phyloP scores from a whole-genome alignment of 2,888 invertebrate genomes.

The Lamellibrachia columna region DNA sequence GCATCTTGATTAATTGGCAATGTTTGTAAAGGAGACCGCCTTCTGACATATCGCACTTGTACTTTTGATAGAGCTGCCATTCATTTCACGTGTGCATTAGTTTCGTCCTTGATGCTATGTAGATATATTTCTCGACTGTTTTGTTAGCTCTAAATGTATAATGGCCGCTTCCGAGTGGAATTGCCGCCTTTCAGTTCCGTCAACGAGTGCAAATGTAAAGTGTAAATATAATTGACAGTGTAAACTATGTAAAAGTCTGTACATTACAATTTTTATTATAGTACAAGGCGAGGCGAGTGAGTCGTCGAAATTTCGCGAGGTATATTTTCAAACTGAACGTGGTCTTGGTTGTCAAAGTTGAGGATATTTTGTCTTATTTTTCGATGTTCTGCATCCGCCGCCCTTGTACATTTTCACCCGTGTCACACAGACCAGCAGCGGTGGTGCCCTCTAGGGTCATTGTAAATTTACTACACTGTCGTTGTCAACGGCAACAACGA shows the following conservation, averaged over 20 bases:
- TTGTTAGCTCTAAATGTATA: slow-evolving; percentile 4
- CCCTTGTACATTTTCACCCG: slow-evolving; percentile 7
- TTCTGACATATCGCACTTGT: slow-evolving; percentile 12
- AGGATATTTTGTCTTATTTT: slow-evolving; percentile 16
- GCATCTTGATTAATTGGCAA: not conserved
- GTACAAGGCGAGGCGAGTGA: not conserved
- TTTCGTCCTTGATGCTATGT: not conserved
- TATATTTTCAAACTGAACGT: slow-evolving; percentile 11
- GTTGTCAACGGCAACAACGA: not conserved
- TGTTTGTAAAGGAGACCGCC: slow-evolving; percentile 4
- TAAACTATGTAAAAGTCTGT: slow-evolving; percentile 16
- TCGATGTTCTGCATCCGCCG: slow-evolving; percentile 3
- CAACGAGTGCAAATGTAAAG: not conserved
- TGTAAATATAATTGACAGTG: slow-evolving; percentile 12
- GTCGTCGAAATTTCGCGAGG: slow-evolving; percentile 14
- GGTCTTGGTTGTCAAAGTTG: not conserved
- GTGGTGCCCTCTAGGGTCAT: not conserved
- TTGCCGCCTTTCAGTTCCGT: slow-evolving; percentile 4
- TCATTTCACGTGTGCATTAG: not conserved
- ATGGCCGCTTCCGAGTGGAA: slow-evolving; percentile 8
- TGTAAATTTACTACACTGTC: slow-evolving; percentile 8
- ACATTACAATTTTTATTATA: slow-evolving; percentile 16
- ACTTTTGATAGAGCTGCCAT: not conserved
- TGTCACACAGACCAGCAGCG: not conserved
- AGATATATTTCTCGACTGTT: not conserved